Percentiles rank a stretch among this genome's conserved stretches.
Evolutionary conservation across 2,113 vertebrate species (phyloP).

Genomic region (Lathamus discolor): DNA sequence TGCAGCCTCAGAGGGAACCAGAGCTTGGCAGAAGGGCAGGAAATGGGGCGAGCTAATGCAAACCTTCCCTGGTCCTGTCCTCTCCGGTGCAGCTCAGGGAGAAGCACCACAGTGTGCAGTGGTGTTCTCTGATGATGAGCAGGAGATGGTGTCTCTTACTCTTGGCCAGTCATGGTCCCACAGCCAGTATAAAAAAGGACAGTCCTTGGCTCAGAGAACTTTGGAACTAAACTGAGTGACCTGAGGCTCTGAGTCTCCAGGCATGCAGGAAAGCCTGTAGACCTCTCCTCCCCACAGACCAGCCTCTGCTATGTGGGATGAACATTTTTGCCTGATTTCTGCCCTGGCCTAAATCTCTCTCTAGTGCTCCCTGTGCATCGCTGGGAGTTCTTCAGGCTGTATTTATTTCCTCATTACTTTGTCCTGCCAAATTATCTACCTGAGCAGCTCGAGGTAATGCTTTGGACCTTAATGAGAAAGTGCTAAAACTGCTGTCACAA

Average conservation of each 20-base stretch:
- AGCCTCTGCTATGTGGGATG: neutral
- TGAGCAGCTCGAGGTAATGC: neutral
- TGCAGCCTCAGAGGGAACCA: neutral
- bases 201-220: neutral
- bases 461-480: neutral
- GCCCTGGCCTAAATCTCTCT: neutral
- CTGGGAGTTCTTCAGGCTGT: neutral
- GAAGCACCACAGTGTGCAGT: neutral
- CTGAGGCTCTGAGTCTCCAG: neutral
- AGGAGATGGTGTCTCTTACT: neutral
- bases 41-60: neutral
- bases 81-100: neutral
- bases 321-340: fast-evolving
- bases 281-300: neutral
- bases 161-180: neutral
- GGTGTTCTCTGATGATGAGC: neutral
- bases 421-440: neutral
- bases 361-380: neutral
- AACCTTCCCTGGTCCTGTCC: neutral
- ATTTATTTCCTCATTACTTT: neutral
- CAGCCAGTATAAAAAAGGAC: neutral
- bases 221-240: neutral
- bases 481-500: neutral
- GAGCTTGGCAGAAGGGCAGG: neutral
- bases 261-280: neutral